These are phyloP conservation scores for Boulengeromyrus knoepffleri DNA, from an alignment of 2,113 vertebrate genomes.

Conservation along the genomic window DNA sequence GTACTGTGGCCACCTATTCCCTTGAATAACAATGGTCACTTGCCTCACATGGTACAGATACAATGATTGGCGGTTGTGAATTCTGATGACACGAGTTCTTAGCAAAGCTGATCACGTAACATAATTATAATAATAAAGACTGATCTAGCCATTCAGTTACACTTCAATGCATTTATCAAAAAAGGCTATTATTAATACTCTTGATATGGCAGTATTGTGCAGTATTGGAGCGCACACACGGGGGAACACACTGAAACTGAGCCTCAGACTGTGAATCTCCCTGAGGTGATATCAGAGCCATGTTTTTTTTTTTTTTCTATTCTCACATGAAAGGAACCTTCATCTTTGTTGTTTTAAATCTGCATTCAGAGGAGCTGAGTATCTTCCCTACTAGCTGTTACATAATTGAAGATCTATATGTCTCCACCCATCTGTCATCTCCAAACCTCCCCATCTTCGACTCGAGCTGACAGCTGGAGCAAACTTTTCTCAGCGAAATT, in stretches of 20 bases:
- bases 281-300: neutral
- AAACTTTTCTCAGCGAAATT: conserved; percentile 28
- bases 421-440: conserved; percentile 25
- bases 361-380: conserved; percentile 14
- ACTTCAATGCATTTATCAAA: neutral
- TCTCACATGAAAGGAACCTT: conserved; percentile 9
- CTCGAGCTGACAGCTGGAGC: conserved; percentile 34
- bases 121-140: neutral
- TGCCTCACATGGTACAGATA: neutral
- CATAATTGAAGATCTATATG: conserved; percentile 41
- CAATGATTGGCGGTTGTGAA: neutral
- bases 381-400: conserved; percentile 27
- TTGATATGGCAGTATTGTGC: neutral
- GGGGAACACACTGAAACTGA: neutral
- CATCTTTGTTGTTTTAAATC: neutral
- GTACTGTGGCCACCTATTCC: neutral
- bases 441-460: conserved; percentile 39
- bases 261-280: conserved; percentile 11
- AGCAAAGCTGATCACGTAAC: neutral
- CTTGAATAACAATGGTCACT: neutral
- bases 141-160: neutral
- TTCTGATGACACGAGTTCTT: neutral
- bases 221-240: neutral
- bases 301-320: neutral
- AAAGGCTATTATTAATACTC: neutral